Evolutionary conservation across 2,888 invertebrate species (phyloP), one percentile per base, ranked within the genome.

Genomic region (Diaprepes abbreviatus): DNA sequence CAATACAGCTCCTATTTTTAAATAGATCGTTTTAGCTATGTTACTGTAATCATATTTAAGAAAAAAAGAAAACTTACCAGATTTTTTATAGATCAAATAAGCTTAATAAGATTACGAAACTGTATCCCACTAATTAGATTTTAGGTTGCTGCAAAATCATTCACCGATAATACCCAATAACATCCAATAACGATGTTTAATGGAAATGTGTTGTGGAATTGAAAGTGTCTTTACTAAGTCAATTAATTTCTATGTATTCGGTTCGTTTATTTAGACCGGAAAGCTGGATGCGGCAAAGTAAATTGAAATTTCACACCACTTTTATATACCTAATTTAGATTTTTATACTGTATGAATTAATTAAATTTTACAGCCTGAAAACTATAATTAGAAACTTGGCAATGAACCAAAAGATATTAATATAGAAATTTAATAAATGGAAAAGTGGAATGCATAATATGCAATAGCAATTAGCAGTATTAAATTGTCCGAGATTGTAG

Each of bases 331-430:
- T 45, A 16, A 48, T 48, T 48, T 48, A 21, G 10, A 45, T 24
- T 48, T 48, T 48, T 48, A 48, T 48, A 12, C 5, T n/a, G n/a
- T 48, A 24, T 48, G 24, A 24, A 48, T 48, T 48, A 48, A 48
- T 48, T 24, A 10, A 24, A 24, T 48, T 21, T 48, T 48, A 48
- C 24, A 19, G 2, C 24, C 48, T 48, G 12, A 48, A 21, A 21
- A 21, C 28, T 14, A 48, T 19, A 12, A 3, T 48, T 43, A 48
- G 12, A 48, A 48, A 48, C 24, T 17, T 16, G 24, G 28, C 21
- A n/a, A n/a, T 12, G 1, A 24, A n/a, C 48, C 48, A 24, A n/a
- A 12, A 48, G 1, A 48, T 24, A 6, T 48, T 21, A 48, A 12
- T 45, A 12, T 50, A 50, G 14, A 50, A 50, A 50, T 50, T 50